phyloP scores from a whole-genome alignment of 2,797 vertebrate species.

The Macropodus opercularis region DNA sequence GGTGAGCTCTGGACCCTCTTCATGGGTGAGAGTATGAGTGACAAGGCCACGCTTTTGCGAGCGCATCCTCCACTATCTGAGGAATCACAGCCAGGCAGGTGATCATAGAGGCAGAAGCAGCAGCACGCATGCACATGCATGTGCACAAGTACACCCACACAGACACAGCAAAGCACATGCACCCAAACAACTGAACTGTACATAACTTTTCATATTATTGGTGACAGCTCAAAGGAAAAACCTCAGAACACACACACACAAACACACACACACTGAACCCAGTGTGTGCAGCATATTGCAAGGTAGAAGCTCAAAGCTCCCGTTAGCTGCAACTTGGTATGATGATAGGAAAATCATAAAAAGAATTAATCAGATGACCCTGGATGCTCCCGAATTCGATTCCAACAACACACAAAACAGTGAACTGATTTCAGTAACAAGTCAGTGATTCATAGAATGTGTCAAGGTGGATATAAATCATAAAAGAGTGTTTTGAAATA shows the following conservation, averaged over 20 bases:
- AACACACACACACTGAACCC: too few species aligned
- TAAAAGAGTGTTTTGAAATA: background rate
- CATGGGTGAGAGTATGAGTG: conserved; percentile 93
- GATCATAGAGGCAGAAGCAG: conserved; percentile 70
- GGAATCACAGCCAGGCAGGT: conserved; percentile 84
- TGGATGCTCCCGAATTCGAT: background rate
- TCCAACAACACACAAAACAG: background rate
- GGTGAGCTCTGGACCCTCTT: conserved; percentile 99
- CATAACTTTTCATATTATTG: too few species aligned
- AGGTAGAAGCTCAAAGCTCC: background rate
- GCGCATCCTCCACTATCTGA: conserved; percentile 95
- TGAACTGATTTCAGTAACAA: background rate
- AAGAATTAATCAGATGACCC: background rate
- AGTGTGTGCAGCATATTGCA: background rate
- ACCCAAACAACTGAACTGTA: conserved; percentile 30
- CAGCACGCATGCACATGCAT: conserved; percentile 39
- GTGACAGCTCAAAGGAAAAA: conserved; percentile 3
- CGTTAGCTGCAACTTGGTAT: background rate
- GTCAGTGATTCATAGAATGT: background rate
- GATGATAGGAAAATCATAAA: background rate
- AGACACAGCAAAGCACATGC: conserved; percentile 4
- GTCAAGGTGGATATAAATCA: background rate
- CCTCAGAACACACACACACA: too few species aligned
- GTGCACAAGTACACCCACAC: conserved; percentile 11
- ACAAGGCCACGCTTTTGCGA: conserved; percentile 92